phyloP scores from a whole-genome alignment of 2,797 vertebrate genomes.

The Coendou prehensilis region DNA sequence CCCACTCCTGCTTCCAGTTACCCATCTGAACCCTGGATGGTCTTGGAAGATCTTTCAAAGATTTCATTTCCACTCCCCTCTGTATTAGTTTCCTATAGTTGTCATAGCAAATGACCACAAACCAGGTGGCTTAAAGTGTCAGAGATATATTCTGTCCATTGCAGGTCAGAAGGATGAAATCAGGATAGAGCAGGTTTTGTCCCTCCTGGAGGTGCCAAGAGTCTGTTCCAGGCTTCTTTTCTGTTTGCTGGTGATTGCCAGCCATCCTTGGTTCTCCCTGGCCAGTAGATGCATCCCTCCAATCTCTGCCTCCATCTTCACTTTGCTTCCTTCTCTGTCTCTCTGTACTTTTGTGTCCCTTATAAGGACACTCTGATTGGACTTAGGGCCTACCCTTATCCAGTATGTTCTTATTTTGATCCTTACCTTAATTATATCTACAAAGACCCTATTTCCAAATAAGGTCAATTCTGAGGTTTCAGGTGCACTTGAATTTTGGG shows the following conservation, averaged over 20 bases:
- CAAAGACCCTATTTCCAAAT: neutral
- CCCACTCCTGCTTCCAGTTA: neutral
- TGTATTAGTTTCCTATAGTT: neutral
- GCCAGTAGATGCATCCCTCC: rapidly evolving
- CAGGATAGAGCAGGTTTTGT: neutral
- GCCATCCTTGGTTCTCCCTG: neutral
- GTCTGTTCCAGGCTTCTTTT: neutral
- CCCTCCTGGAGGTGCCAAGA: neutral
- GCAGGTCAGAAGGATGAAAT: neutral
- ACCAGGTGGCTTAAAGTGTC: neutral
- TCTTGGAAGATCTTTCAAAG: conserved; percentile 70
- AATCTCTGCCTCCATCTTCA: neutral
- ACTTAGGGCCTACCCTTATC: neutral
- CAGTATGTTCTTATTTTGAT: neutral
- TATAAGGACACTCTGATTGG: neutral
- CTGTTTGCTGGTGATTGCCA: neutral
- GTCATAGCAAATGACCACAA: neutral
- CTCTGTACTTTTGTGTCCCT: neutral
- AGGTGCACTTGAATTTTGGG: neutral
- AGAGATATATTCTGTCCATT: neutral
- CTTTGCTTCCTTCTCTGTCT: neutral
- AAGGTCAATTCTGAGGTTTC: neutral
- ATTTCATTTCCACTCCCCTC: neutral
- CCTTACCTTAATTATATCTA: neutral
- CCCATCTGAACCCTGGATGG: conserved; percentile 50